Evolutionary conservation across 1,140 invertebrate genomes (phyloP).

Genomic region (Philaenus spumarius): DNA sequence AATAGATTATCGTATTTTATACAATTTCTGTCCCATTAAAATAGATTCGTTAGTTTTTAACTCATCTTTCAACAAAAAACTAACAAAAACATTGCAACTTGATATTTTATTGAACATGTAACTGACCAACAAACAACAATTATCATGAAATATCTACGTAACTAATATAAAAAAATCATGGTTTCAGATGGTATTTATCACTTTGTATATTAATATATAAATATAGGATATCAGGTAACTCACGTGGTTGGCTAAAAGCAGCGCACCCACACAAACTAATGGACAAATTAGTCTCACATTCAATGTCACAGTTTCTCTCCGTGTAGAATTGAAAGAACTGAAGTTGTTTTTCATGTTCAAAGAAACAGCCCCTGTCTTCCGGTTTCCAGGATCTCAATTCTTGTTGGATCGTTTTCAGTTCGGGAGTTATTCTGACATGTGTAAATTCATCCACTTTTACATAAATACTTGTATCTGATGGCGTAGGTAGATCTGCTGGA

Average conservation of each 20-base stretch:
- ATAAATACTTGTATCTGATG: conserved; percentile 2
- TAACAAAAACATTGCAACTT: too few relatives aligned
- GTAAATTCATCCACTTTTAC: conserved; percentile 1
- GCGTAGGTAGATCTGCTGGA: conserved; percentile 18
- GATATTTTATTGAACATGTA: too few relatives aligned
- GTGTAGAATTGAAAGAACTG: conserved; percentile 49
- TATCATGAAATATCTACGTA: too few relatives aligned
- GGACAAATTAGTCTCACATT: conserved; percentile 41
- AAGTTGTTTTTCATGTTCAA: conserved; percentile 49
- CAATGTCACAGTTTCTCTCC: conserved; percentile 37
- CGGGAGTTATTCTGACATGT: conserved; percentile 10
- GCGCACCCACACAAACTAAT: conserved; percentile 55
- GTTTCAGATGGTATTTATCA: too few relatives aligned
- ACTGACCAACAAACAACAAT: too few relatives aligned
- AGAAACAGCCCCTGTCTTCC: conserved; percentile 43
- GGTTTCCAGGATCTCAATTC: conserved; percentile 17
- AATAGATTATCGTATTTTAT: too few relatives aligned
- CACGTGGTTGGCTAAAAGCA: conserved; percentile 38
- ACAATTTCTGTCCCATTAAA: too few relatives aligned
- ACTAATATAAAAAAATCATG: too few relatives aligned
- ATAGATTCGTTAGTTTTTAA: too few relatives aligned
- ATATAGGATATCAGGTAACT: too few relatives aligned
- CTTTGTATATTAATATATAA: too few relatives aligned
- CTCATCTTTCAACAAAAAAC: too few relatives aligned
- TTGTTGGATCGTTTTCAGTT: not conserved